Evolutionary conservation across 1,140 invertebrate genomes (phyloP), one percentile per base, ranked within the genome.

Genomic region (Ericerus pela): DNA sequence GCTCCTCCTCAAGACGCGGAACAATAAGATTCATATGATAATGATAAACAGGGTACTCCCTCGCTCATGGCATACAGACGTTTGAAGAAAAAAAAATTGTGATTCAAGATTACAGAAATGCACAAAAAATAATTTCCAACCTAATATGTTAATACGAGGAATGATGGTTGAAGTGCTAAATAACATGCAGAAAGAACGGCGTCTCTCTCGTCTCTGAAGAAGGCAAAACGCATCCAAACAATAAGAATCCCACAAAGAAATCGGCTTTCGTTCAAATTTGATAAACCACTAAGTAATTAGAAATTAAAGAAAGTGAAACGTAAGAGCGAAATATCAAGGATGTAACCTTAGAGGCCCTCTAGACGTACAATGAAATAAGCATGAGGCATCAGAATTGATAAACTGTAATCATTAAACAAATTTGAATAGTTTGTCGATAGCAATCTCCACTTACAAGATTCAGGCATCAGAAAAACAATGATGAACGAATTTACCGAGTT

Each of bases 261-360:
- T 33, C 8, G n/a, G 8, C 30, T 10, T 33, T n/a, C 30, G n/a
- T n/a, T n/a, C 30, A 47, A 47, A 47, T 24, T 24, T 24, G 14
- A 3, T 22, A 8, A 47, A 10, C 2, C 22, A 3, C 26, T 10
- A 14, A 22, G 20, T 5, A 22, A 47, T 4, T 47, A n/a, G n/a
- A 24, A 8, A 5, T 47, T 5, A 3, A 47, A 20, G 2, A 22
- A 47, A 24, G 22, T 4, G 20, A 18, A 24, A 18, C 41, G 26
- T 24, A 47, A 47, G 41, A 10, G 26, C n/a, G 36, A 14, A 47
- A n/a, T n/a, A n/a, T n/a, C n/a, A n/a, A n/a, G n/a, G n/a, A n/a
- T n/a, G n/a, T 47, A 47, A 47, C 41, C 41, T 47, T 47, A 47
- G 41, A 47, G 41, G 41, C 41, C 41, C 41, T 47, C 41, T 47